Conservation (phyloP, 2,888 invertebrate genomes). For the Spilarctia lutea region DNA sequence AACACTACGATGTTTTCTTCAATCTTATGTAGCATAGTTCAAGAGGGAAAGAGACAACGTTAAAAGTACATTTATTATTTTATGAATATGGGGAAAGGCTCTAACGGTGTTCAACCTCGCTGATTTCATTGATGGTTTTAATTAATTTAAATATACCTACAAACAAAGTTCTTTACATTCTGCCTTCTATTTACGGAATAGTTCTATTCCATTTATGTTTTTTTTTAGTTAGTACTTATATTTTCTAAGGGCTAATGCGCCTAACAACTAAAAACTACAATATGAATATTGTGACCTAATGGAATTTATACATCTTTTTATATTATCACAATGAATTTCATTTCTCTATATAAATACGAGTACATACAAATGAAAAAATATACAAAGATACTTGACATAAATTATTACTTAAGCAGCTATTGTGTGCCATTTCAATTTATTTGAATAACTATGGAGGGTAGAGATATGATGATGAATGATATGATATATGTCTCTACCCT, state of each 20-base stretch:
- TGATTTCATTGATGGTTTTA: slow-evolving; percentile 12
- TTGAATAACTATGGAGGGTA: too few relatives aligned
- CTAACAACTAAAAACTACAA: background rate
- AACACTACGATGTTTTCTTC: background rate
- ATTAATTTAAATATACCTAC: slow-evolving; percentile 9
- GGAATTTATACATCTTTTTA: background rate
- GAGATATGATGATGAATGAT: too few relatives aligned
- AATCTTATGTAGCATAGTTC: background rate
- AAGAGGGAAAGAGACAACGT: slow-evolving; percentile 3
- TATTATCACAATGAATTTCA: background rate
- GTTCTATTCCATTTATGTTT: background rate
- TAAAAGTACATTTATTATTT: background rate
- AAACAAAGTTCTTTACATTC: slow-evolving; percentile 8
- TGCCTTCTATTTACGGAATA: background rate
- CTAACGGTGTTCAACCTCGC: slow-evolving; percentile 38
- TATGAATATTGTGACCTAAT: background rate
- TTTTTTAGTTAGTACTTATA: background rate
- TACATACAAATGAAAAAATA: slow-evolving; percentile 20
- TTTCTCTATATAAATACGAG: too few relatives aligned
- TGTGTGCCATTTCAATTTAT: slow-evolving; percentile 1
- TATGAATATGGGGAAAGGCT: slow-evolving; percentile 1
- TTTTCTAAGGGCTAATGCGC: background rate
- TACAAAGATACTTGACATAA: slow-evolving; percentile 38
- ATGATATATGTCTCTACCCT: too few relatives aligned
- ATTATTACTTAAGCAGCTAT: slow-evolving; percentile 13